phyloP scores from a whole-genome alignment of 2,797 vertebrate species.

The Gymnodraco acuticeps region DNA sequence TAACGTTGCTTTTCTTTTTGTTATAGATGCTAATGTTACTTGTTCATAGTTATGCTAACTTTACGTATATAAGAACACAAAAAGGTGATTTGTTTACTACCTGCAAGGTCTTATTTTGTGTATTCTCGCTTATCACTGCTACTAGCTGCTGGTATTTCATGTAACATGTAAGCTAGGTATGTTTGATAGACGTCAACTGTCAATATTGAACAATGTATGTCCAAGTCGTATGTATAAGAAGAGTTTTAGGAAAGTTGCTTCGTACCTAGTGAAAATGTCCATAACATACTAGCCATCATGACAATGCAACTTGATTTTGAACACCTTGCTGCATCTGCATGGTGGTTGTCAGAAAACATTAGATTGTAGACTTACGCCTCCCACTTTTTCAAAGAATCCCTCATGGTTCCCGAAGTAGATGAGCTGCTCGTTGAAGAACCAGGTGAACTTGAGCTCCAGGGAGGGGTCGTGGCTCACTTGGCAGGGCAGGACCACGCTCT shows the following conservation, averaged over 20 bases:
- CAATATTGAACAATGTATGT: too few species aligned
- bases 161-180: not conserved
- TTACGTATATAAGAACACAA: too few species aligned
- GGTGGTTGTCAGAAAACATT: not conserved
- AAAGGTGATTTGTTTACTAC: not conserved
- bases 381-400: conserved; percentile 96
- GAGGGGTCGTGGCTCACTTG: conserved; percentile 96
- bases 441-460: conserved; percentile 93
- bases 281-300: not conserved
- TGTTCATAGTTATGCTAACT: too few species aligned
- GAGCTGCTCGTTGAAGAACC: conserved; percentile 96
- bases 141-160: too few species aligned
- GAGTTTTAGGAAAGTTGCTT: not conserved
- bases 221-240: not conserved
- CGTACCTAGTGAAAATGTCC: not conserved
- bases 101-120: not conserved
- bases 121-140: not conserved
- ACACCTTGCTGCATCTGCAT: not conserved
- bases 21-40: too few species aligned
- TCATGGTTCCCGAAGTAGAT: conserved; percentile 95
- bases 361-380: conserved; percentile 90
- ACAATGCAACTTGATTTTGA: not conserved
- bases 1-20: too few species aligned
- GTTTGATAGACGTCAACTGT: not conserved
- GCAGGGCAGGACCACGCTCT: conserved; percentile 95